Percentiles rank a stretch among this genome's conserved stretches.
These are phyloP conservation scores for Conger conger DNA, from an alignment of 2,113 vertebrate genomes.

Conservation along the genomic window DNA sequence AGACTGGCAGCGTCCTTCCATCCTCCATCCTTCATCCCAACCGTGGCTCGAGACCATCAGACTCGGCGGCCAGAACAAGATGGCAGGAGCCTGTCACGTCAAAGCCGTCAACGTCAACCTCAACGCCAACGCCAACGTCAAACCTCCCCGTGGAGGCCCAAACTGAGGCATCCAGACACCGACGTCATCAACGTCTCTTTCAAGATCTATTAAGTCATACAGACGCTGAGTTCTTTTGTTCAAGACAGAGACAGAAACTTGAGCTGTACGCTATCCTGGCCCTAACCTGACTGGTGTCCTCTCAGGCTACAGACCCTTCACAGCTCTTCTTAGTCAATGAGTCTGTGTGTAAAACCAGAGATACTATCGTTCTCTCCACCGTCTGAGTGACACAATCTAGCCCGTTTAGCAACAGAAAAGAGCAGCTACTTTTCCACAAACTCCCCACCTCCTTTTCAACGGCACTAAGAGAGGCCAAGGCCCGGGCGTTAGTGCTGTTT, in stretches of 20 bases:
- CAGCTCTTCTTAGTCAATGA: background rate
- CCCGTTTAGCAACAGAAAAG: too few species aligned
- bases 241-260: background rate
- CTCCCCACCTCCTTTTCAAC: too few species aligned
- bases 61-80: constrained; percentile 42
- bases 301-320: background rate
- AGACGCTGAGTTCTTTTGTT: background rate
- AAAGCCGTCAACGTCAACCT: constrained; percentile 41
- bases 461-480: background rate
- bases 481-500: background rate
- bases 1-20: constrained; percentile 58
- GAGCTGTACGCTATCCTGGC: background rate
- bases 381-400: too few species aligned
- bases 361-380: too few species aligned
- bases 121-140: background rate
- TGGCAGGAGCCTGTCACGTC: constrained; percentile 66
- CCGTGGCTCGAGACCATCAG: constrained; percentile 60
- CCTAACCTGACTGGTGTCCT: background rate
- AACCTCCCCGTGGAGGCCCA: constrained; percentile 17
- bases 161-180: background rate
- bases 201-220: background rate
- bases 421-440: too few species aligned
- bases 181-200: constrained; percentile 10
- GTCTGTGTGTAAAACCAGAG: background rate
- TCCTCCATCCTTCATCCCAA: constrained; percentile 62